Evolutionary conservation across 2,888 invertebrate species (phyloP).

Genomic region (Drosophila pseudotalamancana): DNA sequence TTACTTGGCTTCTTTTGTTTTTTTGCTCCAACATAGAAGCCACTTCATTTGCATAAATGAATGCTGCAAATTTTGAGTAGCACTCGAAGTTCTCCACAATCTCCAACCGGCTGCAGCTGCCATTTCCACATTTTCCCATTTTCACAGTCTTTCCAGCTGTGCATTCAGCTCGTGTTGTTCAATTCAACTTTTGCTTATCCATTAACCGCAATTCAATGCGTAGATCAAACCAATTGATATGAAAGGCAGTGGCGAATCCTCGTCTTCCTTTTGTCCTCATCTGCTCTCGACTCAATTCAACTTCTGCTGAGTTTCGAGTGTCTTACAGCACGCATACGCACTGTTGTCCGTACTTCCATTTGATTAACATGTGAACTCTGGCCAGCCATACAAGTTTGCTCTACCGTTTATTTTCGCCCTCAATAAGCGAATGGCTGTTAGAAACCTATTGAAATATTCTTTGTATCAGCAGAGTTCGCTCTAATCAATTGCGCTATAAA

Average conservation of each 20-base stretch:
- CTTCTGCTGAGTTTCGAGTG: conserved; percentile 55
- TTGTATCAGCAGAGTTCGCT: conserved; percentile 1
- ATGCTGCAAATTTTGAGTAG: conserved; percentile 76
- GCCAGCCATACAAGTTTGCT: conserved; percentile 47
- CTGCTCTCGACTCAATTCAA: conserved; percentile 21
- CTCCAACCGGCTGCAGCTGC: conserved; percentile 38
- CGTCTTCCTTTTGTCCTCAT: conserved; percentile 21
- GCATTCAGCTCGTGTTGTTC: neutral
- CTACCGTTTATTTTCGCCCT: neutral
- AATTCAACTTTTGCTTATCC: conserved; percentile 46
- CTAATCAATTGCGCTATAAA: conserved; percentile 40
- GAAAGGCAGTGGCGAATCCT: conserved; percentile 38
- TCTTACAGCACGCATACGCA: conserved; percentile 54
- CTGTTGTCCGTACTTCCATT: conserved; percentile 57
- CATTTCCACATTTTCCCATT: conserved; percentile 14
- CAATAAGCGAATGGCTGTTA: neutral
- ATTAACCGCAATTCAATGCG: conserved; percentile 73
- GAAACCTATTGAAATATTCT: conserved; percentile 20
- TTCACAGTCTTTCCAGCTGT: conserved; percentile 4
- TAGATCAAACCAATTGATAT: conserved; percentile 71
- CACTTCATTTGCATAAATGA: conserved; percentile 80
- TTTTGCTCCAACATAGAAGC: conserved; percentile 59
- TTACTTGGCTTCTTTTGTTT: conserved; percentile 52
- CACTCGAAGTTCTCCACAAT: conserved; percentile 51
- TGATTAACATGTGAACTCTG: conserved; percentile 71